A percentile compares a stretch with the other conserved stretches of the same genome.
These are phyloP conservation scores for Picus viridis DNA, from an alignment of 2,797 vertebrate species.

Conservation along the genomic window DNA sequence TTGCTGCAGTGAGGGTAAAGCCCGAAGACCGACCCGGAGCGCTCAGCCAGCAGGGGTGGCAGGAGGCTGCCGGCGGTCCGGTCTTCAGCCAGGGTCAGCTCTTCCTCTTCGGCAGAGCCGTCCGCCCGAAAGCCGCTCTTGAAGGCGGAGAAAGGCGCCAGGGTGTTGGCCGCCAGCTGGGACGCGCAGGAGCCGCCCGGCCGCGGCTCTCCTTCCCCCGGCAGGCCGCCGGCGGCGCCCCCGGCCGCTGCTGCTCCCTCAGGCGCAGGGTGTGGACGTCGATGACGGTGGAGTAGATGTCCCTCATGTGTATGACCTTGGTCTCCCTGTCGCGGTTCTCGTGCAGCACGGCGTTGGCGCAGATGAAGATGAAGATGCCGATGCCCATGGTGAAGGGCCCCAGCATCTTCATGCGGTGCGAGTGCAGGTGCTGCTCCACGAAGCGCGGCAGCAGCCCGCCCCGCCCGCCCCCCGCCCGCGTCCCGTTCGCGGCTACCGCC, in stretches of 20 bases:
- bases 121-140: slow-evolving; percentile 76
- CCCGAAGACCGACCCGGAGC: slow-evolving; percentile 78
- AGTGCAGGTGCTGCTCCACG: slow-evolving; percentile 92
- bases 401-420: slow-evolving; percentile 97
- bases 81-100: slow-evolving; percentile 82
- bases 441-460: slow-evolving; percentile 84
- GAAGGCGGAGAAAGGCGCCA: slow-evolving; percentile 84
- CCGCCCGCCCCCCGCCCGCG: slow-evolving; percentile 70
- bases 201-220: slow-evolving; percentile 78
- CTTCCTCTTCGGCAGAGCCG: slow-evolving; percentile 84
- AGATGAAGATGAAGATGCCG: slow-evolving; percentile 98
- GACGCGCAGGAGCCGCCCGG: slow-evolving; percentile 81
- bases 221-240: slow-evolving; percentile 74
- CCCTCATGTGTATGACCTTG: slow-evolving; percentile 98
- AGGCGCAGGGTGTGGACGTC: slow-evolving; percentile 93
- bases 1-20: slow-evolving; percentile 79
- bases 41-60: slow-evolving; percentile 86
- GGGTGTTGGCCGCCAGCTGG: slow-evolving; percentile 84
- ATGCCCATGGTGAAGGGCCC: slow-evolving; percentile 99
- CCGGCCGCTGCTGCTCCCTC: slow-evolving; percentile 88
- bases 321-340: slow-evolving; percentile 98
- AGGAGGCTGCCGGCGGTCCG: slow-evolving; percentile 83
- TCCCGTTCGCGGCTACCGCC: slow-evolving; percentile 75
- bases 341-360: slow-evolving; percentile 96
- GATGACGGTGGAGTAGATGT: slow-evolving; percentile 98